Conservation (phyloP, 2,797 vertebrate genomes). For the Bryconaethiops microstoma region DNA sequence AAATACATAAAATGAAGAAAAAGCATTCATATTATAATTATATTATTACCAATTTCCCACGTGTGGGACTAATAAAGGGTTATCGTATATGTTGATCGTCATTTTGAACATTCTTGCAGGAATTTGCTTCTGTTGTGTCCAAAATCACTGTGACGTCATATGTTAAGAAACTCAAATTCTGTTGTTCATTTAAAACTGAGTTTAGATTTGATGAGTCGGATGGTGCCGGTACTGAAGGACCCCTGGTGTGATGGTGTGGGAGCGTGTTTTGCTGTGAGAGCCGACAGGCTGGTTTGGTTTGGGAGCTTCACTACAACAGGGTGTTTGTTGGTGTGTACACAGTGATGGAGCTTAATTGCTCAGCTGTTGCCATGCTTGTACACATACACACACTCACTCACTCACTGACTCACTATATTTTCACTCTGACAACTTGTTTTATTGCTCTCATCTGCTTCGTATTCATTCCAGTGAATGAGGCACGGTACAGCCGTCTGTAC, state of each 20-base stretch:
- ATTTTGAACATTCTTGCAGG: no score
- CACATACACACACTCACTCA: neutral
- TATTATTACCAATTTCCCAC: no score
- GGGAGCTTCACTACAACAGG: slow-evolving; percentile 19
- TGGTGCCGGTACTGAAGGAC: slow-evolving; percentile 15
- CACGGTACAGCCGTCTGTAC: neutral
- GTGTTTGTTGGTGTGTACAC: slow-evolving; percentile 2
- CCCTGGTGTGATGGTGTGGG: slow-evolving; percentile 40
- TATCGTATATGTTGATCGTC: no score
- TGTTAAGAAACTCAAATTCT: neutral
- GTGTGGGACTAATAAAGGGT: no score
- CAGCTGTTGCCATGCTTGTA: slow-evolving; percentile 6
- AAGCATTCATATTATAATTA: no score
- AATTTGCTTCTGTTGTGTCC: neutral
- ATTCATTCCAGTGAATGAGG: slow-evolving; percentile 2
- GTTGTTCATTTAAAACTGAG: neutral
- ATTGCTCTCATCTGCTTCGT: slow-evolving; percentile 15
- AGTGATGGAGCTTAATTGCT: slow-evolving; percentile 21
- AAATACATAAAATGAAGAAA: no score
- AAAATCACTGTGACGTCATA: neutral
- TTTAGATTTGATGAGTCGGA: slow-evolving; percentile 40
- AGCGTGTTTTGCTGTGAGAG: slow-evolving; percentile 47
- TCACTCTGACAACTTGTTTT: neutral
- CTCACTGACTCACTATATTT: neutral
- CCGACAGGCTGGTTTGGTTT: slow-evolving; percentile 35